Evolutionary conservation across 2,888 invertebrate genomes (phyloP).

Genomic region (Agonopterix arenella): DNA sequence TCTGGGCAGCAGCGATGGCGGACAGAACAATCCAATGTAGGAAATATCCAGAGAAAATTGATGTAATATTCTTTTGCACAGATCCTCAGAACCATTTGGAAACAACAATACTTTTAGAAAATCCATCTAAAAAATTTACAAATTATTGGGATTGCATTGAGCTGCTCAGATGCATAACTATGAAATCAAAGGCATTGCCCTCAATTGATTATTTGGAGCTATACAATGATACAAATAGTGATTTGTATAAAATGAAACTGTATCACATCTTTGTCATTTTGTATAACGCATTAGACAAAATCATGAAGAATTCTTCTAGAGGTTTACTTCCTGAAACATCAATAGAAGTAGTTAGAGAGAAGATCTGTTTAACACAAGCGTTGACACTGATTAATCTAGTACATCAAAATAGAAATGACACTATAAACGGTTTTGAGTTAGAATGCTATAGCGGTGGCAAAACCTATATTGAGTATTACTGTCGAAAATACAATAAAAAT

Average conservation of each 20-base stretch:
- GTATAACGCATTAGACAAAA: slow-evolving; percentile 29
- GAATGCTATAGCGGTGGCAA: slow-evolving; percentile 36
- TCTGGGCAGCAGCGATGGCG: slow-evolving; percentile 34
- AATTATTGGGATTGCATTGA: slow-evolving; percentile 53
- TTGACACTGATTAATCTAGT: slow-evolving; percentile 23
- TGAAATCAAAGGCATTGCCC: slow-evolving; percentile 44
- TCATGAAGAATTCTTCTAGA: slow-evolving; percentile 21
- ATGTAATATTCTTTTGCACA: slow-evolving; percentile 33
- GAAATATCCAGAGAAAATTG: slow-evolving; percentile 37
- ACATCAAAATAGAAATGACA: slow-evolving; percentile 7
- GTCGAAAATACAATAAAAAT: slow-evolving; percentile 31
- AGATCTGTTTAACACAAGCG: slow-evolving; percentile 39
- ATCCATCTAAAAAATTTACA: slow-evolving; percentile 39
- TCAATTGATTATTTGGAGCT: slow-evolving; percentile 31
- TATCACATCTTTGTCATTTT: slow-evolving; percentile 40
- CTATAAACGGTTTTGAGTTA: slow-evolving; percentile 24
- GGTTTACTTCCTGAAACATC: slow-evolving; percentile 38
- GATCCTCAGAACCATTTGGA: slow-evolving; percentile 25
- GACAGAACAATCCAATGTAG: slow-evolving; percentile 39
- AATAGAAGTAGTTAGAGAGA: slow-evolving; percentile 39
- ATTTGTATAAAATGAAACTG: slow-evolving; percentile 49
- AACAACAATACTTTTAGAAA: slow-evolving; percentile 31
- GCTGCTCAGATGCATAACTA: slow-evolving; percentile 39
- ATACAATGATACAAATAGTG: slow-evolving; percentile 26
- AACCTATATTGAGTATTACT: slow-evolving; percentile 43